Evolutionary conservation across 2,888 invertebrate species (phyloP), one percentile per base, ranked within the genome.

Genomic region (Tachina grossa): DNA sequence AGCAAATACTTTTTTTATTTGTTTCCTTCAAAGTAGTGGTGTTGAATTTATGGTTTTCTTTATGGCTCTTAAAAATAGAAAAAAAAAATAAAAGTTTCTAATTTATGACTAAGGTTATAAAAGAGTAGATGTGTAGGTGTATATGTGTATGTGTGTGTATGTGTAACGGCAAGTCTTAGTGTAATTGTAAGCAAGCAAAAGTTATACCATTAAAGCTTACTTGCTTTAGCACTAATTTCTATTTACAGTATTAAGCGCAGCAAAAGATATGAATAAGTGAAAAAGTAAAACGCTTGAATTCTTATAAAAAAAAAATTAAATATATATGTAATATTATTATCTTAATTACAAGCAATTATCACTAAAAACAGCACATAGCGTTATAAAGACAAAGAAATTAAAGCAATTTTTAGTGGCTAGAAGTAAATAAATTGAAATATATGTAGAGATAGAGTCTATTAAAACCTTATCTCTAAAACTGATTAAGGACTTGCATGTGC

Each of bases 11-110:
- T 31, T 31, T 31, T 31, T 31, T 31, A 31, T 31, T 31, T 2
- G 31, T 59, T 39, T 59, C 31, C 16, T 41, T n/a, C 13, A 69
- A 51, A 45, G 22, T 53, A n/a, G 49, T 68, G 19, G 65, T 81
- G 74, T 45, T 65, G 39, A 84, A 71, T 80, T 84, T 71, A 84
- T 80, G 65, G 71, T 16, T 71, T 77, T 66, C 65, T 72, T 65
- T 49, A 71, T 80, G 75, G 49, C 43, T 75, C 9, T 31, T 65
- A 57, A 59, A 57, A 75, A 59, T 14, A 74, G 22, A 16, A 9
- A 61, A 53, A n/a, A 19, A 11, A 19, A 31, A 6, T 31, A 31
- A 78, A 63, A 53, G 11, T 66, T 74, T 68, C 9, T 59, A 81
- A 74, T 49, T 83, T 72, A 71, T 78, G 39, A 22, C 14, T 14